These are phyloP conservation scores for Venturia canescens DNA, from an alignment of 1,140 invertebrate species.

Conservation along the genomic window DNA sequence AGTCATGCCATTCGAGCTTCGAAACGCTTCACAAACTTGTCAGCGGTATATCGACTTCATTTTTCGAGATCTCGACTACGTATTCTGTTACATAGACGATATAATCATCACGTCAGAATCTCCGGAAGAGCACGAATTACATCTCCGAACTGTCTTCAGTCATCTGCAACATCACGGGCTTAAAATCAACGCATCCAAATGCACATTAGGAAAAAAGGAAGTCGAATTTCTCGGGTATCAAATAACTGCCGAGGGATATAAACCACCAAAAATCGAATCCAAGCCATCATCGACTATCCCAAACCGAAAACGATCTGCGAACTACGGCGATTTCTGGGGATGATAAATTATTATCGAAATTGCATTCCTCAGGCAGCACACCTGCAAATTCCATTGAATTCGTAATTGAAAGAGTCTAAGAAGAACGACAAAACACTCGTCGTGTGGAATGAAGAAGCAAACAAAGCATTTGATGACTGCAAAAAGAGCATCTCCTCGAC, in stretches of 20 bases:
- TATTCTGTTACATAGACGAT: constrained; percentile 25
- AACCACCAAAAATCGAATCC: constrained; percentile 54
- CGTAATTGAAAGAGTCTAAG: constrained; percentile 44
- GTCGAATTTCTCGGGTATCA: constrained; percentile 60
- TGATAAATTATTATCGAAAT: constrained; percentile 63
- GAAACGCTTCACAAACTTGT: neutral
- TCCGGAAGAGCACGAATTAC: neutral
- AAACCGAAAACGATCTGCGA: constrained; percentile 21
- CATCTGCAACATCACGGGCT: constrained; percentile 53
- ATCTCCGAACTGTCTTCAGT: constrained; percentile 63
- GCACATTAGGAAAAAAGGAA: constrained; percentile 56
- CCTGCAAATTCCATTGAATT: constrained; percentile 45
- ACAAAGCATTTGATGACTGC: constrained; percentile 35
- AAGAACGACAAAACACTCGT: constrained; percentile 51
- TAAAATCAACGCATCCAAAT: constrained; percentile 61
- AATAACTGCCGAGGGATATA: constrained; percentile 57
- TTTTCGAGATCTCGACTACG: neutral
- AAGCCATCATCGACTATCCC: constrained; percentile 51
- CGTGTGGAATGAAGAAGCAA: constrained; percentile 45
- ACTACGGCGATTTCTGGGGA: constrained; percentile 3
- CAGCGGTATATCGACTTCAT: neutral
- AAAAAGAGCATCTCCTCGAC: constrained; percentile 36
- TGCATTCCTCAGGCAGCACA: constrained; percentile 37
- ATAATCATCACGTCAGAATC: constrained; percentile 9
- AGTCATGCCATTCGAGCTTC: neutral